Evolutionary conservation across 2,888 invertebrate species (phyloP).

Genomic region (Ichneumoninae sp.): DNA sequence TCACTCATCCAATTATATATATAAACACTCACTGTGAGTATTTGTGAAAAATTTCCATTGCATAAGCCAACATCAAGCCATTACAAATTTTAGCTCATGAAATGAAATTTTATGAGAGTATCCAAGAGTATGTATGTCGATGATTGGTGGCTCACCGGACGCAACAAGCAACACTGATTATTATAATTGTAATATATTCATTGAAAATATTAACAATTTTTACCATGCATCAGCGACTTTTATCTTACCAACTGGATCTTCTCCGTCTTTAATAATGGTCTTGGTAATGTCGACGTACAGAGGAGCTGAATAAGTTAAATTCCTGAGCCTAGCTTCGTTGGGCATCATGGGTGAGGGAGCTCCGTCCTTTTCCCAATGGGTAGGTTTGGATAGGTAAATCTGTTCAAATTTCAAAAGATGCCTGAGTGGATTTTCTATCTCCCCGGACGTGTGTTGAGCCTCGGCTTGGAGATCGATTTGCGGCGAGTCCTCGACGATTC

Average conservation of each 20-base stretch:
- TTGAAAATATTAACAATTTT: too few species aligned
- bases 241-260: constrained; percentile 91
- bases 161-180: too few species aligned
- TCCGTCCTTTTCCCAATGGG: constrained; percentile 99
- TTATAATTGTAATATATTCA: too few species aligned
- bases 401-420: constrained; percentile 99
- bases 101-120: too few species aligned
- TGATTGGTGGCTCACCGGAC: too few species aligned
- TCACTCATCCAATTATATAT: not conserved
- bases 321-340: constrained; percentile 98
- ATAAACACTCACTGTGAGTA: not conserved
- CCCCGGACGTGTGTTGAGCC: constrained; percentile 97
- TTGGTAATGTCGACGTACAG: constrained; percentile 99
- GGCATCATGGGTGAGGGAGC: constrained; percentile 99
- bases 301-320: constrained; percentile 99
- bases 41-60: not conserved
- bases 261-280: constrained; percentile 95
- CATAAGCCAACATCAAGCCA: too few species aligned
- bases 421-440: constrained; percentile 93
- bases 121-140: too few species aligned
- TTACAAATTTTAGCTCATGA: too few species aligned
- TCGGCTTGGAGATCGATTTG: constrained; percentile 99
- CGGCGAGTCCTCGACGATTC: constrained; percentile 99
- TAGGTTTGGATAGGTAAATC: constrained; percentile 99
- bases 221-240: not conserved